Percentiles rank a stretch among this genome's conserved stretches.
phyloP scores from a whole-genome alignment of 2,113 vertebrate species.

The Gambusia holbrooki region DNA sequence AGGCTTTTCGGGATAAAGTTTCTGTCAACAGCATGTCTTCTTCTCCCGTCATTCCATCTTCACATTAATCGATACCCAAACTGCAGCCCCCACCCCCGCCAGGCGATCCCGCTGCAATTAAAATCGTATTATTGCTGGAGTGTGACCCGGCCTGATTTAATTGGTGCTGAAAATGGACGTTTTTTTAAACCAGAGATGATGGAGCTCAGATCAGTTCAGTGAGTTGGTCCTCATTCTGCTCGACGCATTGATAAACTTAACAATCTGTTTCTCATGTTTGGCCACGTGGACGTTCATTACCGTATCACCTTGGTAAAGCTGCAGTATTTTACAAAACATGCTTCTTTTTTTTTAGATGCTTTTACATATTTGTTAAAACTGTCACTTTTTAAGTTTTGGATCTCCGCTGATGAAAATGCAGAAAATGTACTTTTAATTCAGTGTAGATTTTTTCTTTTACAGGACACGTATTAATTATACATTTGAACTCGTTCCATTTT shows the following conservation, averaged over 20 bases:
- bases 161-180: constrained; percentile 65
- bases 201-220: constrained; percentile 57
- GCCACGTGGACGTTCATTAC: too few relatives aligned
- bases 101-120: constrained; percentile 76
- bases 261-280: too few relatives aligned
- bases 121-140: constrained; percentile 76
- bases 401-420: too few relatives aligned
- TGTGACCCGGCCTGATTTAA: constrained; percentile 76
- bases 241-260: constrained; percentile 47
- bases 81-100: constrained; percentile 37
- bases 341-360: too few relatives aligned
- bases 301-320: too few relatives aligned
- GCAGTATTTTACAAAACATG: too few relatives aligned
- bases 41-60: constrained; percentile 26
- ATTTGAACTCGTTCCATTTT: too few relatives aligned
- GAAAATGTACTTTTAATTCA: too few relatives aligned
- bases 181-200: constrained; percentile 63
- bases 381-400: not conserved
- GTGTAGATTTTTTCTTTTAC: too few relatives aligned
- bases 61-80: constrained; percentile 36
- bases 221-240: constrained; percentile 54
- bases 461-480: too few relatives aligned
- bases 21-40: not conserved
- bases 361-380: too few relatives aligned
- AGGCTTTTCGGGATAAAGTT: too few relatives aligned